Percentiles rank a stretch among this genome's conserved stretches.
Evolutionary conservation across 2,888 invertebrate genomes (phyloP).

Genomic region (Drosophila percnosoma): DNA sequence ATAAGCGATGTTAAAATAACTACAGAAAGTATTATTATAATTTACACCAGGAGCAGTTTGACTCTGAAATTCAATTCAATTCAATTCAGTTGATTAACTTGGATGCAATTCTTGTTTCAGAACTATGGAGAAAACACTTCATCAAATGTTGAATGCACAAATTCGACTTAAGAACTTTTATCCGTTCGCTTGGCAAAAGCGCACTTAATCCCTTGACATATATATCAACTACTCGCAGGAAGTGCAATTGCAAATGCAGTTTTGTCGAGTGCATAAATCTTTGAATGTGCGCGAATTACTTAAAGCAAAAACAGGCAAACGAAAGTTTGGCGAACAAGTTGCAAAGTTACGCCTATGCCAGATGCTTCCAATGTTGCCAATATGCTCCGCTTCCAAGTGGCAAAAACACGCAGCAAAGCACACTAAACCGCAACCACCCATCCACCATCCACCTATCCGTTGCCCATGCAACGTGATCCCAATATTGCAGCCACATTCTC

Average conservation of each 20-base stretch:
- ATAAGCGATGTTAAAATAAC: neutral
- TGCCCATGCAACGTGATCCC: constrained; percentile 24
- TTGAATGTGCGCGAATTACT: constrained; percentile 71
- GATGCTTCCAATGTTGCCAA: constrained; percentile 74
- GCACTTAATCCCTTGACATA: constrained; percentile 64
- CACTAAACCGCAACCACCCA: constrained; percentile 16
- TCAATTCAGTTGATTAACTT: constrained; percentile 6
- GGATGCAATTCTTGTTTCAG: neutral
- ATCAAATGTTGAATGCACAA: constrained; percentile 24
- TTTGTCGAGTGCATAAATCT: constrained; percentile 69
- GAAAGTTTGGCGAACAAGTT: constrained; percentile 56
- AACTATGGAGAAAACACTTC: constrained; percentile 9
- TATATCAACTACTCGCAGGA: constrained; percentile 52
- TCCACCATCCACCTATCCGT: neutral
- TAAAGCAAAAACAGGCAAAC: constrained; percentile 54
- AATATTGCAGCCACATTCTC: constrained; percentile 23
- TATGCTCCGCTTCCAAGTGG: constrained; percentile 38
- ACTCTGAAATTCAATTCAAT: neutral
- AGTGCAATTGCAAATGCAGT: constrained; percentile 40
- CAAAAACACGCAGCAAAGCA: constrained; percentile 22
- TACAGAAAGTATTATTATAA: neutral
- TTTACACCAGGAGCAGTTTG: neutral
- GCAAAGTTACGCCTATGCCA: constrained; percentile 69
- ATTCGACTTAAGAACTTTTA: constrained; percentile 26
- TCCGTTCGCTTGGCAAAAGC: constrained; percentile 20